Conservation (phyloP, 2,888 invertebrate species). For the Lapara coniferarum region DNA sequence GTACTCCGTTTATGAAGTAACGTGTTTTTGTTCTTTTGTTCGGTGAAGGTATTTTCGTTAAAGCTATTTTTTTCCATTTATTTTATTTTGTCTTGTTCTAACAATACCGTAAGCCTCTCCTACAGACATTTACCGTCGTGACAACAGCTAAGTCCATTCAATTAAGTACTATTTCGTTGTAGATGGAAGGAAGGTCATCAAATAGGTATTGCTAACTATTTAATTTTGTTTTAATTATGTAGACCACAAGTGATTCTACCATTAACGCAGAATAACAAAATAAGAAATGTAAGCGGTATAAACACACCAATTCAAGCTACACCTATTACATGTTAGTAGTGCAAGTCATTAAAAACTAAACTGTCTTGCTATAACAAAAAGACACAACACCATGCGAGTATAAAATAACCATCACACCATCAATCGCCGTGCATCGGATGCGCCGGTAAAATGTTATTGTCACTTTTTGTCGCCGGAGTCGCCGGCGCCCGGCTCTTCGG, state of each 20-base stretch:
- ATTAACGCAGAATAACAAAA: too few relatives aligned
- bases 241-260: too few relatives aligned
- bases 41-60: constrained; percentile 29
- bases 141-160: background rate
- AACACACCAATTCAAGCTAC: too few relatives aligned
- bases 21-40: constrained; percentile 20
- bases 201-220: too few relatives aligned
- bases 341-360: too few relatives aligned
- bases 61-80: background rate
- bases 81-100: background rate
- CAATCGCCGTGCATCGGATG: constrained; percentile 42
- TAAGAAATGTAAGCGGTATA: background rate
- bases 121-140: too few relatives aligned
- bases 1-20: constrained; percentile 22
- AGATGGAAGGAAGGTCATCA: too few relatives aligned
- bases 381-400: too few relatives aligned
- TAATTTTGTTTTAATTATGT: too few relatives aligned
- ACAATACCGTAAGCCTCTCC: too few relatives aligned
- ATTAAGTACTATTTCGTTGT: background rate
- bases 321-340: too few relatives aligned
- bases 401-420: background rate
- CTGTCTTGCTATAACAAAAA: too few relatives aligned
- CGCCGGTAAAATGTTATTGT: constrained; percentile 38
- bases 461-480: background rate
- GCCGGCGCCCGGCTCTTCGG: background rate